Conservation (phyloP, 1,140 invertebrate genomes). For the Brachionus rotundiformis region DNA sequence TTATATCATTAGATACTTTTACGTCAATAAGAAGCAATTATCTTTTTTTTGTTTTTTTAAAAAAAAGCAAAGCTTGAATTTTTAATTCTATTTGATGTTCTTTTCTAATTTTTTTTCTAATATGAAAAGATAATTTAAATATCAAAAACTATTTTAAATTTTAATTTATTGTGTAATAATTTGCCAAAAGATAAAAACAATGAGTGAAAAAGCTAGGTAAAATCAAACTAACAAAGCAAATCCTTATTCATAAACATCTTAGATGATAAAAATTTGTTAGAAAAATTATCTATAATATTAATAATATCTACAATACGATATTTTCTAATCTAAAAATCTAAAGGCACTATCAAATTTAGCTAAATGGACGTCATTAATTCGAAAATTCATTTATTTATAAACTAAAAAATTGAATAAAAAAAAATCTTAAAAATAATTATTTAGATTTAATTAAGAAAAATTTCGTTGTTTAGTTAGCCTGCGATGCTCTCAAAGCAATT, state of each 20-base stretch:
- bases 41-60: too few species aligned
- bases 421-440: not conserved
- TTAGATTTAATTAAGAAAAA: not conserved
- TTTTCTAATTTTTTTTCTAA: not conserved
- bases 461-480: not conserved
- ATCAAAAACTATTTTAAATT: not conserved
- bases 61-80: not conserved
- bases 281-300: not conserved
- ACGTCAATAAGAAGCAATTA: slow-evolving; percentile 31
- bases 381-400: too few species aligned
- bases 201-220: not conserved
- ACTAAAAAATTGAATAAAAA: not conserved
- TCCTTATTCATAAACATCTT: not conserved
- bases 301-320: too few species aligned
- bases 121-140: slow-evolving; percentile 12
- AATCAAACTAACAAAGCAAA: not conserved
- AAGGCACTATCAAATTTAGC: not conserved
- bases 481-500: slow-evolving; percentile 48
- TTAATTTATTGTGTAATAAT: not conserved
- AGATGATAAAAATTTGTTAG: not conserved
- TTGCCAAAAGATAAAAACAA: not conserved
- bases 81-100: not conserved
- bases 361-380: not conserved
- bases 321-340: not conserved
- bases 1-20: slow-evolving; percentile 5